Percentiles rank a stretch among this genome's conserved stretches.
phyloP scores from a whole-genome alignment of 2,888 invertebrate genomes.

The Atethmia centrago region DNA sequence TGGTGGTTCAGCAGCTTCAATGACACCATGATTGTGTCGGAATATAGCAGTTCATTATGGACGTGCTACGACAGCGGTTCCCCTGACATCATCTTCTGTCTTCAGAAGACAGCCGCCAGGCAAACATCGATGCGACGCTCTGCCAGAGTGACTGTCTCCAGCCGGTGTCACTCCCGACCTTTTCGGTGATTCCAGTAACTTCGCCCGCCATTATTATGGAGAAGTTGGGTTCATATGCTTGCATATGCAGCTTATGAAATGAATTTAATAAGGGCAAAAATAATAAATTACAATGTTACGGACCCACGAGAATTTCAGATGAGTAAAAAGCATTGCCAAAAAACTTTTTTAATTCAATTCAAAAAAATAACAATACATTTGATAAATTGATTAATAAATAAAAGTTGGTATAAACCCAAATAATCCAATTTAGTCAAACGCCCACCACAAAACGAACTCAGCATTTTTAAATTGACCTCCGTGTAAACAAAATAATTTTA shows the following conservation, averaged over 20 bases:
- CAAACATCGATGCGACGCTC: no score
- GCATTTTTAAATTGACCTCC: constrained; percentile 56
- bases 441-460: constrained; percentile 11
- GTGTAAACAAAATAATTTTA: constrained; percentile 57
- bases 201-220: no score
- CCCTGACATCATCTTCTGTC: no score
- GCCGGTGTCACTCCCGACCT: no score
- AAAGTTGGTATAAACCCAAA: constrained; percentile 9
- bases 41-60: no score
- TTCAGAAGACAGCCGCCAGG: no score
- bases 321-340: constrained; percentile 29
- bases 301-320: constrained; percentile 15
- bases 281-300: constrained; percentile 19
- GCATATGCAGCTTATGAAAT: not conserved
- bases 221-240: not conserved
- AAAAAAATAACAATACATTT: constrained; percentile 12
- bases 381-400: constrained; percentile 52
- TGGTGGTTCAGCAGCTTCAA: no score
- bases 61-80: no score
- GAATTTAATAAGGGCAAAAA: constrained; percentile 9
- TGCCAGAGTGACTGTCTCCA: no score
- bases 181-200: no score
- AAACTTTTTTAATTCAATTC: constrained; percentile 40
- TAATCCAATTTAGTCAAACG: constrained; percentile 45
- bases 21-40: no score